Conservation (phyloP, 2,113 vertebrate species). For the Colistium nudipinnis region DNA sequence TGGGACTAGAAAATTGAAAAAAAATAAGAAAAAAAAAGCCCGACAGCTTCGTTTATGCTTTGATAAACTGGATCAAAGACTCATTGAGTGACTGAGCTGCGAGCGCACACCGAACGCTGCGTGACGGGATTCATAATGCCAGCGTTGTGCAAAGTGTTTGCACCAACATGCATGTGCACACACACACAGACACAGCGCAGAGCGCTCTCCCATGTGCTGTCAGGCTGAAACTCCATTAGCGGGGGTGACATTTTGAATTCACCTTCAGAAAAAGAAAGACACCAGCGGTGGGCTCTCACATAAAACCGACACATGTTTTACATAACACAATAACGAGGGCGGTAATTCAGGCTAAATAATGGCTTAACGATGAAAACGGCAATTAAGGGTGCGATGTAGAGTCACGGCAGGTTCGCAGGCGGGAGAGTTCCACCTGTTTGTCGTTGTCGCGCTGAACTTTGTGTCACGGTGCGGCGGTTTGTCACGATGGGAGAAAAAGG, state of each 20-base stretch:
- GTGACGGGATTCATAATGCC: slow-evolving; percentile 10
- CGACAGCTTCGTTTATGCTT: slow-evolving; percentile 16
- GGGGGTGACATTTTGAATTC: not conserved
- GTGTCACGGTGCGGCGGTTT: not conserved
- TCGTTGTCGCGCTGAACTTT: not conserved
- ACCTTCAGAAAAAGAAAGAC: not conserved
- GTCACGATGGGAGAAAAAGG: slow-evolving; percentile 1
- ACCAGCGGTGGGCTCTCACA: too few relatives aligned
- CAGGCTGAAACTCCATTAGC: slow-evolving; percentile 3
- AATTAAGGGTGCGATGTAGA: not conserved
- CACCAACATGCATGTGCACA: too few relatives aligned
- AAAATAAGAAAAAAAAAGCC: too few relatives aligned
- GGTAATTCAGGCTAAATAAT: slow-evolving; percentile 19
- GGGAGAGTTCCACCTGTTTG: not conserved
- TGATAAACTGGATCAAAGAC: slow-evolving; percentile 27
- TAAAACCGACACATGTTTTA: not conserved
- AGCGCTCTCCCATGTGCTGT: not conserved
- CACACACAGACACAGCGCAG: not conserved
- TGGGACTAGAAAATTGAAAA: slow-evolving; percentile 8
- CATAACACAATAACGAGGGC: slow-evolving; percentile 19
- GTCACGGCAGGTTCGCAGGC: not conserved
- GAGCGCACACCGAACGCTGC: not conserved
- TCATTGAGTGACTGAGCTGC: not conserved
- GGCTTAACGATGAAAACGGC: slow-evolving; percentile 6
- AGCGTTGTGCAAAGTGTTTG: slow-evolving; percentile 1